phyloP scores from a whole-genome alignment of 2,113 vertebrate genomes.

The Chionodraco myersi region DNA sequence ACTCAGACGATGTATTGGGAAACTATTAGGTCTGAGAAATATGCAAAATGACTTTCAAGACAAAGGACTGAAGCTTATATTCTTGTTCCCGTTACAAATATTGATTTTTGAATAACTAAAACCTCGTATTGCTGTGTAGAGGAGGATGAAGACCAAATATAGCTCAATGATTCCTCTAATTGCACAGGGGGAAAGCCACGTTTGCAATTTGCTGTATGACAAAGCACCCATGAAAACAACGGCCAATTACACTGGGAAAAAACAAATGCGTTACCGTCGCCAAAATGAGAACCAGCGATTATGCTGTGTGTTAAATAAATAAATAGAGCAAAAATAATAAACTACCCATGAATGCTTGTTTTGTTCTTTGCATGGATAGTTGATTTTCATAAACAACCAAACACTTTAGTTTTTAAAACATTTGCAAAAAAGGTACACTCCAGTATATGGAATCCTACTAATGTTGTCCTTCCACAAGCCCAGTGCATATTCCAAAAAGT shows the following conservation, averaged over 20 bases:
- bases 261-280: slow-evolving; percentile 6
- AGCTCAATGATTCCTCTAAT: slow-evolving; percentile 41
- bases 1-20: slow-evolving; percentile 40
- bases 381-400: background rate
- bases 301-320: slow-evolving; percentile 44
- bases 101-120: background rate
- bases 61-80: slow-evolving; percentile 15
- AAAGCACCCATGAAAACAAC: slow-evolving; percentile 50
- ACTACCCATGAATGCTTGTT: slow-evolving; percentile 16
- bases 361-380: background rate
- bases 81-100: background rate
- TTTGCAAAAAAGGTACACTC: background rate
- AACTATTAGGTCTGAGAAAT: slow-evolving; percentile 56
- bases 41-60: background rate
- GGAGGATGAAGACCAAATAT: background rate
- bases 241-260: slow-evolving; percentile 51
- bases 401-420: background rate
- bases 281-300: slow-evolving; percentile 27
- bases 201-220: slow-evolving; percentile 59
- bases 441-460: background rate
- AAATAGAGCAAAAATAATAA: slow-evolving; percentile 36
- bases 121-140: background rate
- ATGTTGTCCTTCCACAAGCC: background rate
- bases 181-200: slow-evolving; percentile 50
- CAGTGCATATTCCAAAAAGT: slow-evolving; percentile 16